Conservation (phyloP, 2,888 invertebrate genomes). For the Lepidocyrtoides sp. region DNA sequence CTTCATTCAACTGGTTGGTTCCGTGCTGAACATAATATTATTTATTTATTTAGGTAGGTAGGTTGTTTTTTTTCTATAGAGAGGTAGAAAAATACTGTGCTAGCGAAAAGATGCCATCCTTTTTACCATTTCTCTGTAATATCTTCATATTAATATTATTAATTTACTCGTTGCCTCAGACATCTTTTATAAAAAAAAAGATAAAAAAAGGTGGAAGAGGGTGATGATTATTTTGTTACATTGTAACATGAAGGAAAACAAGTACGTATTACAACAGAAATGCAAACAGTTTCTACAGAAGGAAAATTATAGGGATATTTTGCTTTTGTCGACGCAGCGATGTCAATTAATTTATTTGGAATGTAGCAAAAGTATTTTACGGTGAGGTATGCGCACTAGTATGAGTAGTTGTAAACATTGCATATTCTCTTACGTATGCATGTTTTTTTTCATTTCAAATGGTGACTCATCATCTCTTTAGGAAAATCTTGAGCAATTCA, state of each 20-base stretch:
- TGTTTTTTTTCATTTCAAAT: conserved; percentile 25
- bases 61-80: background rate
- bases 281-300: conserved; percentile 29
- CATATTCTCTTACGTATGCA: background rate
- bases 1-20: conserved; percentile 26
- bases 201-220: background rate
- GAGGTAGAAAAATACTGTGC: background rate
- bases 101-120: background rate
- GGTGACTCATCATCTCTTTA: conserved; percentile 54
- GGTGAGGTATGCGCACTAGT: background rate
- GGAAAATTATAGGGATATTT: background rate
- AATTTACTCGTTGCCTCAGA: background rate
- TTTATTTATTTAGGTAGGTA: background rate
- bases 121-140: background rate
- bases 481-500: background rate
- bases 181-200: background rate
- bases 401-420: background rate
- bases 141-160: conserved; percentile 27
- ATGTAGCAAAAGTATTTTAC: conserved; percentile 24
- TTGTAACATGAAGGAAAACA: conserved; percentile 34
- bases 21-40: background rate
- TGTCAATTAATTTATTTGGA: conserved; percentile 5
- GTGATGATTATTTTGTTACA: conserved; percentile 55
- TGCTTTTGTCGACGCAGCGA: background rate
- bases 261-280: conserved; percentile 32